A percentile compares a stretch with the other conserved stretches of the same genome.
These are phyloP conservation scores for Corvus cornix DNA, from an alignment of 2,113 vertebrate species.

Conservation along the genomic window DNA sequence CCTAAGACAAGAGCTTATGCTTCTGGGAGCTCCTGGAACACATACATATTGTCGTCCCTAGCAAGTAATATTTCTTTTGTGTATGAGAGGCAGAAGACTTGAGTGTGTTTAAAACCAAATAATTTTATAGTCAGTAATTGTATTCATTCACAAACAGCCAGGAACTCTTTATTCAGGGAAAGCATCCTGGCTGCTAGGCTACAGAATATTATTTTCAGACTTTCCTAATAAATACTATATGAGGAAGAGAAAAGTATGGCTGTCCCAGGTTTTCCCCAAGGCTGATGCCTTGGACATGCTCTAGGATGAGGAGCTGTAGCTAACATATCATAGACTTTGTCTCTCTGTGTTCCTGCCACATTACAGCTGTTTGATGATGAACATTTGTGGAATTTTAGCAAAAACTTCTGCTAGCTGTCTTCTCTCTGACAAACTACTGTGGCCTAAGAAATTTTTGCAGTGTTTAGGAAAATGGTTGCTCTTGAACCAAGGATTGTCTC, in stretches of 20 bases:
- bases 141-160: background rate
- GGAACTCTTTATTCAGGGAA: background rate
- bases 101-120: background rate
- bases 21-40: background rate
- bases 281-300: background rate
- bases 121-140: background rate
- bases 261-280: fast-evolving
- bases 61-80: background rate
- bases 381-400: background rate
- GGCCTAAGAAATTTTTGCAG: background rate
- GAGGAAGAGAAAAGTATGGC: background rate
- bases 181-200: background rate
- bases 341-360: background rate
- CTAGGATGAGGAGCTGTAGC: background rate
- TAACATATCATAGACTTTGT: background rate
- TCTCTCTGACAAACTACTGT: background rate
- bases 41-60: background rate
- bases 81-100: background rate
- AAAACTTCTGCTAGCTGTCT: background rate
- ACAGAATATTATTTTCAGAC: background rate
- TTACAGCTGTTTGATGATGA: background rate
- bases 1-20: background rate
- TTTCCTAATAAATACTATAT: background rate
- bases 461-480: background rate
- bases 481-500: background rate